Evolutionary conservation across 1,140 invertebrate genomes (phyloP).

Genomic region (Choristoneura fumiferana): DNA sequence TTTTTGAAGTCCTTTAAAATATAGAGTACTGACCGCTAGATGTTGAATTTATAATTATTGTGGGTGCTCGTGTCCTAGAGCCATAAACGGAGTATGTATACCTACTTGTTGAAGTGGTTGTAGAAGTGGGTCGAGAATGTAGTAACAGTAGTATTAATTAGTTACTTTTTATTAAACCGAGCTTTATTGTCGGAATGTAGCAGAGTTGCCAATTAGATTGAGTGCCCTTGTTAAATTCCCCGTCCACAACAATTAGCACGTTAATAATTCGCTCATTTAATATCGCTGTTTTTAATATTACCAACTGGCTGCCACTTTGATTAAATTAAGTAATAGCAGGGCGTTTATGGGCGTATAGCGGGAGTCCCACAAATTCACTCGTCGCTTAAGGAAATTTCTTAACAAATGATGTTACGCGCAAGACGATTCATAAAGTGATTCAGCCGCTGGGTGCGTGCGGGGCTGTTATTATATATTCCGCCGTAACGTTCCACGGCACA

Average conservation of each 20-base stretch:
- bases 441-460: slow-evolving; percentile 24
- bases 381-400: slow-evolving; percentile 18
- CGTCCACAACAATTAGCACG: slow-evolving; percentile 3
- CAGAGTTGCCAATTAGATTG: slow-evolving; percentile 7
- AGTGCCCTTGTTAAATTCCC: not conserved
- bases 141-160: too few relatives aligned
- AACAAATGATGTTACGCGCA: slow-evolving; percentile 18
- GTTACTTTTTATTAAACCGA: not conserved
- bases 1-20: too few relatives aligned
- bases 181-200: not conserved
- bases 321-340: slow-evolving; percentile 17
- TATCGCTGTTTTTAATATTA: slow-evolving; percentile 9
- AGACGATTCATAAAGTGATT: slow-evolving; percentile 30
- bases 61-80: too few relatives aligned
- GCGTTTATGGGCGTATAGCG: slow-evolving; percentile 5
- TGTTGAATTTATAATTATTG: too few relatives aligned
- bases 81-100: too few relatives aligned
- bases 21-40: too few relatives aligned
- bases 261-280: slow-evolving; percentile 4
- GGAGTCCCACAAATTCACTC: slow-evolving; percentile 6
- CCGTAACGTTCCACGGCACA: slow-evolving; percentile 14
- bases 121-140: too few relatives aligned
- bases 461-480: slow-evolving; percentile 9
- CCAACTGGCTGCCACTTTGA: slow-evolving; percentile 2
- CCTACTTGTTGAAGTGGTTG: too few relatives aligned